phyloP scores from a whole-genome alignment of 1,140 invertebrate genomes.

The Psilanteris sp. region DNA sequence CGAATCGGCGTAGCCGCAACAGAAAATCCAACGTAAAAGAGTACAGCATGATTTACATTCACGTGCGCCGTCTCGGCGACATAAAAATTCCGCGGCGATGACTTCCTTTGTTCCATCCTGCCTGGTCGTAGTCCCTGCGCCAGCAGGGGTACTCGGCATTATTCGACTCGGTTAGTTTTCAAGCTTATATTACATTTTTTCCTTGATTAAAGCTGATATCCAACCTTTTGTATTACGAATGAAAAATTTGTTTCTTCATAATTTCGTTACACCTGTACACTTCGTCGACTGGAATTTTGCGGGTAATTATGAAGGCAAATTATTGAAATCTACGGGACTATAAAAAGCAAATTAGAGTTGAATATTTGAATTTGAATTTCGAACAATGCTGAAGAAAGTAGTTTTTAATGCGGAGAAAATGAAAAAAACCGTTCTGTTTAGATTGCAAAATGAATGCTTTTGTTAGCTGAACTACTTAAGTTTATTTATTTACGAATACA shows the following conservation, averaged over 20 bases:
- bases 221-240: constrained; percentile 5
- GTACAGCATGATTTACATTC: constrained; percentile 78
- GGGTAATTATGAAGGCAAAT: no score
- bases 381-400: no score
- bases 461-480: no score
- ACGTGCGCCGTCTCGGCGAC: constrained; percentile 75
- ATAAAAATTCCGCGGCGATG: constrained; percentile 80
- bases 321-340: no score
- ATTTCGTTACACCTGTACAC: no score
- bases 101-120: constrained; percentile 79
- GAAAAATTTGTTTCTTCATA: constrained; percentile 6
- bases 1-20: constrained; percentile 12
- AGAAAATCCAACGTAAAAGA: constrained; percentile 52
- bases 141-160: constrained; percentile 61
- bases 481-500: no score
- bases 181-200: constrained; percentile 76
- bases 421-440: no score
- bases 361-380: no score
- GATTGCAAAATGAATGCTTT: no score
- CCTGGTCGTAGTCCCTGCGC: constrained; percentile 68
- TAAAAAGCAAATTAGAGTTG: no score
- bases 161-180: constrained; percentile 68
- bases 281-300: no score
- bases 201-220: constrained; percentile 74
- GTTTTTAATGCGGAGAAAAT: no score